Evolutionary conservation across 2,888 invertebrate species (phyloP), one percentile per base, ranked within the genome.

Genomic region (Coenonympha glycerion): DNA sequence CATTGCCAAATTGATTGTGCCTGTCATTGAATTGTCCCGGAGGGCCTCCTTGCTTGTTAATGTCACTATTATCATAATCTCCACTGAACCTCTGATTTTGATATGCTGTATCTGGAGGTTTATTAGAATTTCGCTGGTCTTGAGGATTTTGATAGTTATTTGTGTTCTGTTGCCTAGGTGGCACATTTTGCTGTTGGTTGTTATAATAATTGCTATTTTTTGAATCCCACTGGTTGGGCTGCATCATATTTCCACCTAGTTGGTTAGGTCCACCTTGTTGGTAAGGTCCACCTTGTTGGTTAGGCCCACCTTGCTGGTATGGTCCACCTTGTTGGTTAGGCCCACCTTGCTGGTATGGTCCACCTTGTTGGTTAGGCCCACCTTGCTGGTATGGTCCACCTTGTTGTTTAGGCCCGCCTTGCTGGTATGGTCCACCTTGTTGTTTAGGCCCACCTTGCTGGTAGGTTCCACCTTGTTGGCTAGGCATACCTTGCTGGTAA

Each of bases 1-100:
- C 58, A 49, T 53, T 56, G 49, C 46, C 56, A 62, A 63, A 71
- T 49, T 68, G 70, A 37, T 58, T 48, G 60, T 72, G 71, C 48
- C 64, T 65, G 30, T 71, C 64, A 62, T 65, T 65, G 58, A 65
- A 69, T 31, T 69, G 69, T 18, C 71, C 71, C 51, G 72, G 68
- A 22, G 59, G 50, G 31, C 60, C 52, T 22, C 39, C 30, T 37
- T 50, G 28, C 26, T 46, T 63, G 50, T 49, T 62, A 57, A 55
- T 59, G 58, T 13, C 58, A 54, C 31, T 37, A 21, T 67, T 59
- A 51, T 66, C 56, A 60, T 62, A 65, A 54, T 60, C 64, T 52
- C 52, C 40, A 16, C 49, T 47, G 54, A 47, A 53, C 39, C 56
- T 68, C 21, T 69, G 67, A 44, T 59, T 68, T 21, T 69, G 67